A percentile compares a stretch with the other conserved stretches of the same genome.
These are phyloP conservation scores for Panagrolaimus sp. DNA, from an alignment of 1,140 invertebrate genomes.

Conservation along the genomic window DNA sequence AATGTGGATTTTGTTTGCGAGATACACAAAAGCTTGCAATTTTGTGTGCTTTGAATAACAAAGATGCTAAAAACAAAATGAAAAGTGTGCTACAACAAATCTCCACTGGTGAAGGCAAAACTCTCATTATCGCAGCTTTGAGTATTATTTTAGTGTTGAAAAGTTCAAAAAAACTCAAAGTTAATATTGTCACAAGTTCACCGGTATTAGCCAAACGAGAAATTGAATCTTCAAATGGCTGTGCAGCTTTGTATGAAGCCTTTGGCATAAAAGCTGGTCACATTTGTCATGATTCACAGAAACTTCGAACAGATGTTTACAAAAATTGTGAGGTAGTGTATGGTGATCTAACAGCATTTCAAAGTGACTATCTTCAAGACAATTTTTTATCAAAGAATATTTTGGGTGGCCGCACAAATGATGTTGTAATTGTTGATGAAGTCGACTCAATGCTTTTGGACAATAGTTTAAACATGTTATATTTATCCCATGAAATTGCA, in stretches of 20 bases:
- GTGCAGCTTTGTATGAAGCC: background rate
- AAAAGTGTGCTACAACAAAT: background rate
- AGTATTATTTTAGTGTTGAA: background rate
- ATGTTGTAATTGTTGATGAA: slow-evolving; percentile 19
- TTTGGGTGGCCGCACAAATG: background rate
- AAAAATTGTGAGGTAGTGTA: background rate
- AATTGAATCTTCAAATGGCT: background rate
- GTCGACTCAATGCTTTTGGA: slow-evolving; percentile 21
- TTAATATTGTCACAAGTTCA: background rate
- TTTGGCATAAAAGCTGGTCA: background rate
- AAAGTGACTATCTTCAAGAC: slow-evolving; percentile 17
- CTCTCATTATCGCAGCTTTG: background rate
- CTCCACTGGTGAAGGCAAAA: slow-evolving; percentile 6
- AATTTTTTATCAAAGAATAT: slow-evolving; percentile 17
- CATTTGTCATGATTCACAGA: slow-evolving; percentile 16
- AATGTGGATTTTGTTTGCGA: background rate
- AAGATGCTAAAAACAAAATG: background rate
- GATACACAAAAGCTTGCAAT: slow-evolving; percentile 1
- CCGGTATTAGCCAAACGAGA: background rate
- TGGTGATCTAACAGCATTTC: slow-evolving; percentile 13
- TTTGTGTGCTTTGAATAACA: background rate
- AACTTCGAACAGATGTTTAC: background rate
- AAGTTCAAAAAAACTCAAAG: background rate
- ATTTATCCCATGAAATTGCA: slow-evolving; percentile 16
- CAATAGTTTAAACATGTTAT: slow-evolving; percentile 18